Base-by-base conservation (phyloP, 2,888 invertebrate species). In the Suillia variegata region DNA sequence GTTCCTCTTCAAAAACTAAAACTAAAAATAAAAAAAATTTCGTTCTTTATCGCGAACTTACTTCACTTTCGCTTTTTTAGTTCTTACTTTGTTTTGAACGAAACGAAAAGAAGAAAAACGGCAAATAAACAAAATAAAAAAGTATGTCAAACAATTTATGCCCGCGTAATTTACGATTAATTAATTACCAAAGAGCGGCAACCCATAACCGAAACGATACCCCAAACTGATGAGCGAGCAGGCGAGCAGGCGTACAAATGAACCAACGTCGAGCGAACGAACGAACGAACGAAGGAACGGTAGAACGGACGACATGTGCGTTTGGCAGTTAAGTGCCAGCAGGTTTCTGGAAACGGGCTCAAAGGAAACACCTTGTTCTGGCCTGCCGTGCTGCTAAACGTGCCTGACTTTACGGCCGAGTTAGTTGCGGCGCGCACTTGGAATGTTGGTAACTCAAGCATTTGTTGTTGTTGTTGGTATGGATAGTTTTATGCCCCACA, bases 141-240 rank as follows among this genome's bases (percentile, higher is more conserved):
- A 71, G 70, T 77, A 78, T 77, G 78, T 78, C 77, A 77, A 75
- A 74, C 74, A 72, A 73, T 76, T 76, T 66, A 67, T 72, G 71
- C 76, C 74, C 76, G 79, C 75, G 73, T 78, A 77, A 78, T 77
- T 78, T 75, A 71, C 67, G 67, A 67, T 70, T 68, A 66, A 65
- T 69, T 69, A 70, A 68, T 70, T 67, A 67, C 62, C 62, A 62
- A 63, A 54, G 55, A 58, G 54, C 6, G 45, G 45, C 45, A 13
- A 20, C 45, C 45, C 31, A 50, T 21, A 50, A 15, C 26, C n/a
- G 31, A 24, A 50, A 50, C 50, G 24, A 45, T 5, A 49, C 49
- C n/a, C n/a, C n/a, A n/a, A n/a, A n/a, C n/a, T n/a, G n/a, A n/a
- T n/a, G 60, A 57, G 52, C 58, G 58, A 38, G 52, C 57, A 56